A percentile compares a stretch with the other conserved stretches of the same genome.
phyloP scores from a whole-genome alignment of 2,113 vertebrate species.

The Andinoacara biseriatus region DNA sequence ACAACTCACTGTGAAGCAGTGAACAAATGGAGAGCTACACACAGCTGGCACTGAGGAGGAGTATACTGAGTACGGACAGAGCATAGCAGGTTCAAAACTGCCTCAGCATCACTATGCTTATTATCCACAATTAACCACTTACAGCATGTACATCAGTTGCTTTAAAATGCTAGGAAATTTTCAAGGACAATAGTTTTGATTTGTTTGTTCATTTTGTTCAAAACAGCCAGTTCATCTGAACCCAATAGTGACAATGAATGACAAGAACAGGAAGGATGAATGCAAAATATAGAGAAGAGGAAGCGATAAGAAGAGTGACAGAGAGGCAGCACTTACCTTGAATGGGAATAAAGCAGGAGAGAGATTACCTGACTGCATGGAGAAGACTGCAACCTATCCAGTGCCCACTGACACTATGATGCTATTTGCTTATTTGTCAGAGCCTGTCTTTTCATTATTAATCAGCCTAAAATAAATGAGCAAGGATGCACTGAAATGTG shows the following conservation, averaged over 20 bases:
- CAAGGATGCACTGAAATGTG: neutral
- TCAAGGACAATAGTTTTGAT: neutral
- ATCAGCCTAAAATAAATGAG: neutral
- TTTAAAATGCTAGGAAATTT: slow-evolving; percentile 1
- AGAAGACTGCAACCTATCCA: slow-evolving; percentile 20
- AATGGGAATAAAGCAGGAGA: slow-evolving; percentile 9
- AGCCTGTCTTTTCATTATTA: neutral
- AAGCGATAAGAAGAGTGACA: neutral
- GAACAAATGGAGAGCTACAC: neutral
- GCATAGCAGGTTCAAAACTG: neutral
- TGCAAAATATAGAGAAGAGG: neutral
- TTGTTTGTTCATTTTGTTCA: neutral
- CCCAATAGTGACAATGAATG: slow-evolving; percentile 24
- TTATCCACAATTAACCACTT: neutral
- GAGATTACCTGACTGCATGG: slow-evolving; percentile 17
- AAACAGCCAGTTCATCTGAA: slow-evolving; percentile 45
- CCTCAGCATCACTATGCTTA: neutral
- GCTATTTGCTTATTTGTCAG: neutral
- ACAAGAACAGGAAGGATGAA: neutral
- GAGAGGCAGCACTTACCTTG: neutral
- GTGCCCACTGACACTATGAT: neutral
- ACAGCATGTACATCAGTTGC: neutral
- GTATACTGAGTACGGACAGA: neutral
- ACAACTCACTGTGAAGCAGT: too few species aligned
- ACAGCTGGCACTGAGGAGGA: neutral